Evolutionary conservation across 2,888 invertebrate genomes (phyloP).

Genomic region (Mimumesa dahlbomi): DNA sequence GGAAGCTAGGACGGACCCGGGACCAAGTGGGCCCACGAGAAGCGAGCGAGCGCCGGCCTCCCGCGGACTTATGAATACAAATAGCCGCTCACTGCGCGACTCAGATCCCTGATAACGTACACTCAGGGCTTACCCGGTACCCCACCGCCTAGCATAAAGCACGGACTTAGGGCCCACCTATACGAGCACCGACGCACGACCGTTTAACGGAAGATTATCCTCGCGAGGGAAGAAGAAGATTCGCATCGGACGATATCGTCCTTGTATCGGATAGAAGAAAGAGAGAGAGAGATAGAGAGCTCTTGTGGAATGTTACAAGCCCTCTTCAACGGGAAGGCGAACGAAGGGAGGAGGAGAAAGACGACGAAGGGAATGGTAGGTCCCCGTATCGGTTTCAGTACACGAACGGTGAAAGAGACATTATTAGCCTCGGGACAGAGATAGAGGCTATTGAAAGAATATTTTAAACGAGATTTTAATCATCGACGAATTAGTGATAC

Average conservation of each 20-base stretch:
- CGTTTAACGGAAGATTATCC: constrained; percentile 73
- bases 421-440: constrained; percentile 24
- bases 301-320: constrained; percentile 27
- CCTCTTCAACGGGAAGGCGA: not conserved
- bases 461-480: constrained; percentile 2
- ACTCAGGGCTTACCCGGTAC: constrained; percentile 62
- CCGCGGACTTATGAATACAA: constrained; percentile 81
- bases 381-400: constrained; percentile 32
- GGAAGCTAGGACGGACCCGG: constrained; percentile 48
- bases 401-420: constrained; percentile 37
- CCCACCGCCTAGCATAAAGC: constrained; percentile 62
- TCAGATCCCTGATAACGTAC: constrained; percentile 79
- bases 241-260: constrained; percentile 58
- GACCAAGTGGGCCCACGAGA: constrained; percentile 55
- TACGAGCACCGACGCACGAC: constrained; percentile 58
- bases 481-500: not conserved
- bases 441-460: not conserved
- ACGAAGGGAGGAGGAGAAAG: not conserved
- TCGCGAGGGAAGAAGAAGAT: constrained; percentile 52
- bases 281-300: too few relatives aligned
- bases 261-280: constrained; percentile 44
- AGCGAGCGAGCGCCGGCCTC: constrained; percentile 78
- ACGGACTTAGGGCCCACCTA: constrained; percentile 51
- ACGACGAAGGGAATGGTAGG: not conserved
- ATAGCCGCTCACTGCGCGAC: constrained; percentile 80